Conservation (phyloP, 2,888 invertebrate genomes). For the Phortica okadai region DNA sequence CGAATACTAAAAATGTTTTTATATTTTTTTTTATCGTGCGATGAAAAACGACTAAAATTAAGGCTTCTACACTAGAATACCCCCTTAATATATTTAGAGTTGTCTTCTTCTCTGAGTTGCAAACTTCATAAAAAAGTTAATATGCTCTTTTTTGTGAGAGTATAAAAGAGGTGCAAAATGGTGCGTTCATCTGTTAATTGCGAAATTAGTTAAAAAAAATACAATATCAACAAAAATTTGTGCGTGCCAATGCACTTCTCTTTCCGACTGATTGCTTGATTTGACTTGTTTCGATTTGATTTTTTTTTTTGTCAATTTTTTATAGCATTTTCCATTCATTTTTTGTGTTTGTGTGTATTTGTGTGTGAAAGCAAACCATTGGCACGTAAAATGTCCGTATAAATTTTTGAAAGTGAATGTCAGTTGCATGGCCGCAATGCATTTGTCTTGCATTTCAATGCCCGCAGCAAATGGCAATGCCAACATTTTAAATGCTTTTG, state of each 20-base stretch:
- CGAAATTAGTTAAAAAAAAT: neutral
- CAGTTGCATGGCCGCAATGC: constrained; percentile 3
- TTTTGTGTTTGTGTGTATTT: neutral
- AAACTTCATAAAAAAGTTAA: too few relatives aligned
- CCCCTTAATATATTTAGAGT: too few relatives aligned
- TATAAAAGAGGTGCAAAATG: neutral
- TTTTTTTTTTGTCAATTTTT: neutral
- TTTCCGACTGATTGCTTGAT: neutral
- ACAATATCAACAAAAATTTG: neutral
- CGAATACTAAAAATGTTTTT: too few relatives aligned
- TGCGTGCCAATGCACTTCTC: constrained; percentile 8
- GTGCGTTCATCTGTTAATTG: constrained; percentile 21
- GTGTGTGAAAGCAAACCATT: neutral
- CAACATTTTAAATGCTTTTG: too few relatives aligned
- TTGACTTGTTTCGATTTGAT: neutral
- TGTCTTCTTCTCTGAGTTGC: too few relatives aligned
- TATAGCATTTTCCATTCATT: neutral
- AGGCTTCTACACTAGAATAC: too few relatives aligned
- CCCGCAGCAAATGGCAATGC: too few relatives aligned
- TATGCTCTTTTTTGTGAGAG: neutral
- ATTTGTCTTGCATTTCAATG: neutral
- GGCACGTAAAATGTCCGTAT: neutral
- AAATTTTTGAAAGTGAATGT: constrained; percentile 23
- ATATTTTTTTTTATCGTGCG: too few relatives aligned
- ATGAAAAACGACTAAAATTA: too few relatives aligned